A percentile compares a stretch with the other conserved stretches of the same genome.
These are phyloP conservation scores for Astreopora myriophthalma DNA, from an alignment of 64 coral and sea anemone species.

Conservation along the genomic window DNA sequence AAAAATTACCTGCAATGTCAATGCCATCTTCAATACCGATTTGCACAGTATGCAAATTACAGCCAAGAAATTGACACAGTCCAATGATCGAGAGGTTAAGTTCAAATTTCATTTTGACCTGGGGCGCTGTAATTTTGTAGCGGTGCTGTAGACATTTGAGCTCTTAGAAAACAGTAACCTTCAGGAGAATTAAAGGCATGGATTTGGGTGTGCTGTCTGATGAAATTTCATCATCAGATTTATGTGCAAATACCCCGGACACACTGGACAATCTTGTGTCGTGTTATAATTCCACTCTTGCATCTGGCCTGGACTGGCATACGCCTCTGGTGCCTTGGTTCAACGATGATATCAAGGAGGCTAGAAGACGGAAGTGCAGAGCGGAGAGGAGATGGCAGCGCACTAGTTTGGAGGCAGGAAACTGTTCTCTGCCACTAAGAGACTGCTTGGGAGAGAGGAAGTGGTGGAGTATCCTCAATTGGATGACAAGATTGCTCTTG, in stretches of 20 bases:
- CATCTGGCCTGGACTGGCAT: constrained; percentile 55
- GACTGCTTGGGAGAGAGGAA: constrained; percentile 24
- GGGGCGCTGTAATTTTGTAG: too few relatives aligned
- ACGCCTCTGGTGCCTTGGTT: constrained; percentile 55
- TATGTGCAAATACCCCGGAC: constrained; percentile 55
- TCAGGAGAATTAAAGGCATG: constrained; percentile 64
- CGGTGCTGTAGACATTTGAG: too few relatives aligned
- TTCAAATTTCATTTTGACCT: too few relatives aligned
- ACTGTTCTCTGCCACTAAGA: constrained; percentile 57
- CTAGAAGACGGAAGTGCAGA: constrained; percentile 46
- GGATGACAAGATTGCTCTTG: too few relatives aligned
- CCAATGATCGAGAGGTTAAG: too few relatives aligned
- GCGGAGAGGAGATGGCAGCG: constrained; percentile 60
- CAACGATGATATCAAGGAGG: constrained; percentile 53
- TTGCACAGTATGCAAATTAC: too few relatives aligned
- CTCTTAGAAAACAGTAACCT: constrained; percentile 60
- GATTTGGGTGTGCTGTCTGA: constrained; percentile 36
- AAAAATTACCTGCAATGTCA: too few relatives aligned
- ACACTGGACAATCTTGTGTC: constrained; percentile 47
- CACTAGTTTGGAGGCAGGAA: constrained; percentile 5
- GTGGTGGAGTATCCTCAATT: neutral
- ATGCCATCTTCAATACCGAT: too few relatives aligned
- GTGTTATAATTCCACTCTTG: constrained; percentile 71
- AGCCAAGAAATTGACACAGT: too few relatives aligned
- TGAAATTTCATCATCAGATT: constrained; percentile 59